Evolutionary conservation across 1,140 invertebrate species (phyloP).

Genomic region (Leptinotarsa lineolata): DNA sequence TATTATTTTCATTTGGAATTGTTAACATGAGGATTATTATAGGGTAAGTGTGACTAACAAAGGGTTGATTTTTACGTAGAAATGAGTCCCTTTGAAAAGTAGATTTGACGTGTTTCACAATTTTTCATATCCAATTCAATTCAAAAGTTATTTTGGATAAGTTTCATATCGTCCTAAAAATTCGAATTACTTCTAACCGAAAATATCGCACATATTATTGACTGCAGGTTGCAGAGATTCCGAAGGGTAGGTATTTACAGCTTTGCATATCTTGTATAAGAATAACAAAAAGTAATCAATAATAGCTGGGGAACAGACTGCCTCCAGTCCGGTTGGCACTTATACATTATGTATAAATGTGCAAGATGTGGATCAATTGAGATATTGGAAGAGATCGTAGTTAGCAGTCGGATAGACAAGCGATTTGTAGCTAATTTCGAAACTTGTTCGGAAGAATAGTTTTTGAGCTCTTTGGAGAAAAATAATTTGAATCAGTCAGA

Average conservation of each 20-base stretch:
- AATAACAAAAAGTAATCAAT: constrained; percentile 6
- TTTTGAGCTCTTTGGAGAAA: no score
- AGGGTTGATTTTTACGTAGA: no score
- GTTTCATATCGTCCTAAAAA: no score
- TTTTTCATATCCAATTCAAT: no score
- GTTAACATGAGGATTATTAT: no score
- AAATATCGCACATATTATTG: neutral
- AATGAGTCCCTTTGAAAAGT: no score
- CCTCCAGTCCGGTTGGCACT: neutral
- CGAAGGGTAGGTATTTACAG: neutral
- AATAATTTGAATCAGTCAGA: no score
- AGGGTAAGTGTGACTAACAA: no score
- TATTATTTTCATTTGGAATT: no score
- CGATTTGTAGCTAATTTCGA: neutral
- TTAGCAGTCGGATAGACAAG: neutral
- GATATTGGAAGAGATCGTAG: neutral
- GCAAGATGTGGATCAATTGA: neutral
- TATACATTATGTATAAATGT: neutral
- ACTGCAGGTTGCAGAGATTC: neutral
- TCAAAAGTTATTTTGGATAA: no score
- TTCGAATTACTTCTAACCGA: neutral
- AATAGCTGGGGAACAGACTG: neutral
- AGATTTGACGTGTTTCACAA: no score
- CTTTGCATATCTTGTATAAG: constrained; percentile 3
- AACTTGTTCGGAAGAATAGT: no score